Conservation (phyloP, 2,797 vertebrate genomes). For the Phoebastria nigripes region DNA sequence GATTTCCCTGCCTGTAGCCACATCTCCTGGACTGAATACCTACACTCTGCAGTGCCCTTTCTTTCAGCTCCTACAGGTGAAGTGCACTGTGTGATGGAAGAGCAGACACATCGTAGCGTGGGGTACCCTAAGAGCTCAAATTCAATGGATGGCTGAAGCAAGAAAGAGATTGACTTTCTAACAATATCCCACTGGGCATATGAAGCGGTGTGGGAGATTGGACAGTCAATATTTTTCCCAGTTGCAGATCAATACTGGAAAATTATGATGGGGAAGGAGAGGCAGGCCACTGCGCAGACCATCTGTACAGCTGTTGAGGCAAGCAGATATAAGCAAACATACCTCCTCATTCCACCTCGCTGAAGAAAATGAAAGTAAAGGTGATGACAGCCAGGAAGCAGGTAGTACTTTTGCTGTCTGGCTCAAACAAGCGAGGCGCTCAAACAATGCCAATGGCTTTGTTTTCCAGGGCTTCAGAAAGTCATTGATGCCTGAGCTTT, state of each 20-base stretch:
- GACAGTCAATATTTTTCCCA: background rate
- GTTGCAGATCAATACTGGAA: background rate
- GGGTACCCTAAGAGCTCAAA: background rate
- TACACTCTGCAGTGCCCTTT: background rate
- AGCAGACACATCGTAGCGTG: background rate
- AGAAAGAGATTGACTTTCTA: background rate
- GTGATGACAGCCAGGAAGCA: background rate
- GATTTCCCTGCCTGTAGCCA: background rate
- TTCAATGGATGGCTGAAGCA: background rate
- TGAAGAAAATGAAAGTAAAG: background rate
- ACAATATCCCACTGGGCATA: background rate
- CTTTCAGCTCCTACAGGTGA: background rate
- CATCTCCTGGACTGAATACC: background rate
- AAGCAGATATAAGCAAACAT: background rate
- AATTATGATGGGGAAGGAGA: background rate
- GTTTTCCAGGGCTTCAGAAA: background rate
- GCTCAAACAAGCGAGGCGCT: background rate
- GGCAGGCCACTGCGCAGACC: background rate
- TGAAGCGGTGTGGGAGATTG: background rate
- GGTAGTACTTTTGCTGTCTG: background rate
- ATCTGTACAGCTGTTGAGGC: background rate
- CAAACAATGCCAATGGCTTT: background rate
- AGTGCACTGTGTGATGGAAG: background rate
- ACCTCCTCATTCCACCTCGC: background rate
- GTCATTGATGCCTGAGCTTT: background rate